phyloP scores from a whole-genome alignment of 2,888 invertebrate genomes.

The Creontiades dilutus region DNA sequence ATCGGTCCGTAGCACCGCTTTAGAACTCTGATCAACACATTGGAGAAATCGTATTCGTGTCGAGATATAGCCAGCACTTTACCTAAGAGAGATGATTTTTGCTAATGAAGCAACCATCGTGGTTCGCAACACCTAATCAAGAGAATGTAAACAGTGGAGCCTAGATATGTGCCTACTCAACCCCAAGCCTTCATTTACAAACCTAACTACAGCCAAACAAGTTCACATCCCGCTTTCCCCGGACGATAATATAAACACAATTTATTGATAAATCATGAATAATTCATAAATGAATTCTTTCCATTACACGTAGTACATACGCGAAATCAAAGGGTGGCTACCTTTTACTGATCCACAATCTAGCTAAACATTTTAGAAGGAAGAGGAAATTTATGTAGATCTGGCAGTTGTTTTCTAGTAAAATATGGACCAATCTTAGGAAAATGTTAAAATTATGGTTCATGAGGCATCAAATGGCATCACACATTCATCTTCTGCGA shows the following conservation, averaged over 20 bases:
- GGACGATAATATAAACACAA: not conserved
- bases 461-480: too few species aligned
- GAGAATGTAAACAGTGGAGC: conserved; percentile 7
- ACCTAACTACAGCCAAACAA: conserved; percentile 47
- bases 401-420: too few species aligned
- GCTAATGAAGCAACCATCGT: conserved; percentile 19
- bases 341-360: not conserved
- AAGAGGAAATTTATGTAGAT: too few species aligned
- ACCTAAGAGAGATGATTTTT: conserved; percentile 19
- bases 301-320: not conserved
- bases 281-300: not conserved
- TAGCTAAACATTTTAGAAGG: too few species aligned
- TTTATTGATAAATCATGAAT: conserved; percentile 37
- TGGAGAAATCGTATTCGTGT: too few species aligned
- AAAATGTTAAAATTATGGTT: too few species aligned
- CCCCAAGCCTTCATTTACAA: conserved; percentile 41
- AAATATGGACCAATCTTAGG: too few species aligned
- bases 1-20: too few species aligned
- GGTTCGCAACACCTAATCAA: conserved; percentile 35
- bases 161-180: conserved; percentile 10
- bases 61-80: too few species aligned
- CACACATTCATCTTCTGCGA: too few species aligned
- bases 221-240: conserved; percentile 17
- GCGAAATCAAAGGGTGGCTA: not conserved
- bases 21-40: too few species aligned